These are phyloP conservation scores for Sesia bembeciformis DNA, from an alignment of 2,888 invertebrate genomes.

Conservation along the genomic window DNA sequence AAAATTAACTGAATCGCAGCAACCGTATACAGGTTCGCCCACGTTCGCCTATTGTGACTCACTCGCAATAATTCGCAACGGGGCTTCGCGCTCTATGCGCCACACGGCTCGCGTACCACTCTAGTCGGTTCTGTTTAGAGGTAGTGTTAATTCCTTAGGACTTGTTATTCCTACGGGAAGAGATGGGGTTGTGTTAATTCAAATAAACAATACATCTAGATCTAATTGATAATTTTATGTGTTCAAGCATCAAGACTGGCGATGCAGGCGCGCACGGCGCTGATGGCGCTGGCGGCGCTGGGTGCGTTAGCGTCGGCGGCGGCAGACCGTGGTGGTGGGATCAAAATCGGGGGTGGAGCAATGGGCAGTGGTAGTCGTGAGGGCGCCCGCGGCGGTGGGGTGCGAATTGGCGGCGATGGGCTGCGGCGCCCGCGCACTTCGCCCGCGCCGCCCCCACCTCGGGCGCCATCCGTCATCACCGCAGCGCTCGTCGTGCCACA, in stretches of 20 bases:
- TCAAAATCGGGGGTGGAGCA: conserved; percentile 47
- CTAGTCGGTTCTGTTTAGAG: background rate
- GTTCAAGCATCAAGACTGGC: conserved; percentile 51
- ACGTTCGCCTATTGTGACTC: background rate
- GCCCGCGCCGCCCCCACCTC: conserved; percentile 58
- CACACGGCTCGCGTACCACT: too few relatives aligned
- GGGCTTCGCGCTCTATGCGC: too few relatives aligned
- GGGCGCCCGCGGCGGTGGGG: conserved; percentile 50
- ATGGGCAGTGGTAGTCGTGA: conserved; percentile 38
- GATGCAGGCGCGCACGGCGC: conserved; percentile 62
- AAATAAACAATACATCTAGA: too few relatives aligned
- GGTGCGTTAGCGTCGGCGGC: conserved; percentile 47
- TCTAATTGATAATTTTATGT: background rate
- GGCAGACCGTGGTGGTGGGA: conserved; percentile 58
- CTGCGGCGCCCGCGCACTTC: conserved; percentile 56
- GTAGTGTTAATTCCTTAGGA: background rate
- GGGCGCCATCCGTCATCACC: conserved; percentile 67
- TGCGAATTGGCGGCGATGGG: conserved; percentile 50
- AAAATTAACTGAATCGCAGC: too few relatives aligned
- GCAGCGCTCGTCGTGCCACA: conserved; percentile 86
- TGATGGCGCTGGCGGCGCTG: conserved; percentile 58
- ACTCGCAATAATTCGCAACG: background rate
- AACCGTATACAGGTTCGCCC: too few relatives aligned
- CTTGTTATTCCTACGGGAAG: background rate
- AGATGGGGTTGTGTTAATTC: background rate